Conservation (phyloP, 2,888 invertebrate genomes). For the Dichetophora obliterata region DNA sequence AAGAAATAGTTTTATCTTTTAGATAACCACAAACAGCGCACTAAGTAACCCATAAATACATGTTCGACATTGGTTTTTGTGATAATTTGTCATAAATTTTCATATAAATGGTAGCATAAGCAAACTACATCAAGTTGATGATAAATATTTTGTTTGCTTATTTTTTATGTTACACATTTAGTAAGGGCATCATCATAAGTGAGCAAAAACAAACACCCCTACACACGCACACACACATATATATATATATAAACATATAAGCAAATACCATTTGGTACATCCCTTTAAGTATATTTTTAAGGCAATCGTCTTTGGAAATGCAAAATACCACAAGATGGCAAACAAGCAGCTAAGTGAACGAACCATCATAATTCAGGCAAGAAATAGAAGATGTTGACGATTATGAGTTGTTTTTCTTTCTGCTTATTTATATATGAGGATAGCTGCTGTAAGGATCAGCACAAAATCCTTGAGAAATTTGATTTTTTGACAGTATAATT, state of each 20-base stretch:
- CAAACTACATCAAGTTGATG: not conserved
- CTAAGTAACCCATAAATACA: not conserved
- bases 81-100: constrained; percentile 13
- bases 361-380: not conserved
- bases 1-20: too few relatives aligned
- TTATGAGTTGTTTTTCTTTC: constrained; percentile 45
- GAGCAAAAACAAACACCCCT: not conserved
- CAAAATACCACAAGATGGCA: constrained; percentile 41
- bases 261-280: constrained; percentile 39
- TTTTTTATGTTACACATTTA: constrained; percentile 33
- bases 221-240: constrained; percentile 1
- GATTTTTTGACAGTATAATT: constrained; percentile 59
- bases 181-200: not conserved
- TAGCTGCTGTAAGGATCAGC: constrained; percentile 17
- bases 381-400: constrained; percentile 15
- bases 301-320: constrained; percentile 30
- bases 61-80: not conserved
- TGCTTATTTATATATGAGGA: constrained; percentile 18
- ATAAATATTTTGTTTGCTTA: constrained; percentile 1
- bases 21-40: too few relatives aligned
- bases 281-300: not conserved
- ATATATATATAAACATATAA: not conserved
- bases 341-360: constrained; percentile 35
- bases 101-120: not conserved
- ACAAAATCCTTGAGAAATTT: constrained; percentile 50